These are phyloP conservation scores for Distichodus sexfasciatus DNA, from an alignment of 2,797 vertebrate genomes.

Conservation along the genomic window DNA sequence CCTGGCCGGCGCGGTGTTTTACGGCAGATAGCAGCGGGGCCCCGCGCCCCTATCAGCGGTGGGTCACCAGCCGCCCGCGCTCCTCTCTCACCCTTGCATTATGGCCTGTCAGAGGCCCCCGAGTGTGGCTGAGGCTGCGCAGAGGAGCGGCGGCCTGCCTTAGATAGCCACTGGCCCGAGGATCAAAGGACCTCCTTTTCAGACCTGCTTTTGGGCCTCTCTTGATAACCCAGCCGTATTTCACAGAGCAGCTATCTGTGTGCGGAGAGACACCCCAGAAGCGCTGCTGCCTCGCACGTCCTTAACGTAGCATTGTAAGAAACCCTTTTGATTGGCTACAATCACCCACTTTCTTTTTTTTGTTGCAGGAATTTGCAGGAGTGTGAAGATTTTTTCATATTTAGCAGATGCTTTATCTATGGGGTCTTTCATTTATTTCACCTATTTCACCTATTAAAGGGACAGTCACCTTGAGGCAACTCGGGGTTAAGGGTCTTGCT, in stretches of 20 bases:
- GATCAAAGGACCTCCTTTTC: slow-evolving; percentile 87
- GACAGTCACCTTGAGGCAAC: too few species aligned
- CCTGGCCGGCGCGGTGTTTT: slow-evolving; percentile 51
- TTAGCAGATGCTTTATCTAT: too few species aligned
- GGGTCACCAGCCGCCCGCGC: slow-evolving; percentile 64
- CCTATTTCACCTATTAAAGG: too few species aligned
- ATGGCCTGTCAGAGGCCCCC: slow-evolving; percentile 86
- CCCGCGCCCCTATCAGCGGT: slow-evolving; percentile 79
- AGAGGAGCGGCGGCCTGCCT: slow-evolving; percentile 74
- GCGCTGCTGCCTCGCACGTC: slow-evolving; percentile 20
- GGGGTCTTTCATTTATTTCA: too few species aligned
- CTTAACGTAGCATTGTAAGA: slow-evolving; percentile 28
- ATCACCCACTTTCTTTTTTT: not conserved
- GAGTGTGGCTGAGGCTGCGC: slow-evolving; percentile 85
- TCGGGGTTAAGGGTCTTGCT: too few species aligned
- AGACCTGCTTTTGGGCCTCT: slow-evolving; percentile 67
- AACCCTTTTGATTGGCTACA: not conserved
- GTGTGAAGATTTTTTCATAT: not conserved
- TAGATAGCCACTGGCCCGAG: slow-evolving; percentile 84
- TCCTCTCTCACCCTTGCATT: slow-evolving; percentile 78
- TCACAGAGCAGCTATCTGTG: slow-evolving; percentile 66
- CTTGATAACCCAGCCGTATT: slow-evolving; percentile 79
- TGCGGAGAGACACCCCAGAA: slow-evolving; percentile 30
- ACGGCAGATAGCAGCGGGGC: slow-evolving; percentile 56
- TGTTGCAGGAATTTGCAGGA: too few species aligned